Conservation (phyloP, 1,140 invertebrate genomes). For the Lepidostoma basale region DNA sequence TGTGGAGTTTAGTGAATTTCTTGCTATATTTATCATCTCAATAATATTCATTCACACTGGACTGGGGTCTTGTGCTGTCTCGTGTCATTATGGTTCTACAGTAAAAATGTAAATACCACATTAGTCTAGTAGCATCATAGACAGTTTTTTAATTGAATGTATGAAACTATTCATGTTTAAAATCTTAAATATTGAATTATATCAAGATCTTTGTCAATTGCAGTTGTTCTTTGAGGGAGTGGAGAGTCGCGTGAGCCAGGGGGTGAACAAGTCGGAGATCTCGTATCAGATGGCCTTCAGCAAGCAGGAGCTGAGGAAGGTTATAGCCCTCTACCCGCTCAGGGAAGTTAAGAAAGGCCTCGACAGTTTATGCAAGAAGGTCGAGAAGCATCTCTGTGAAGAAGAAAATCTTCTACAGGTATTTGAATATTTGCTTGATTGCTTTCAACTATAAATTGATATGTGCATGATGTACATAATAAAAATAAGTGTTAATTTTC, state of each 20-base stretch:
- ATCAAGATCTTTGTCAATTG: constrained; percentile 48
- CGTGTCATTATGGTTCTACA: too few relatives aligned
- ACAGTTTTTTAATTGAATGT: not conserved
- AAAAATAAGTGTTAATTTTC: too few relatives aligned
- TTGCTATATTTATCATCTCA: too few relatives aligned
- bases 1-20: too few relatives aligned
- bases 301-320: constrained; percentile 94
- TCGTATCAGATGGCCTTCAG: constrained; percentile 97
- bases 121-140: too few relatives aligned
- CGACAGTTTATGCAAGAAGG: constrained; percentile 94
- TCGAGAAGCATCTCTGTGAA: constrained; percentile 96
- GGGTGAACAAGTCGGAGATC: constrained; percentile 96
- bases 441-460: too few relatives aligned
- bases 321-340: constrained; percentile 94
- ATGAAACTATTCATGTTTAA: not conserved
- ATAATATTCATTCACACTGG: too few relatives aligned
- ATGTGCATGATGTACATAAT: too few relatives aligned
- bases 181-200: constrained; percentile 13
- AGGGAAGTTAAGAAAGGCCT: constrained; percentile 95
- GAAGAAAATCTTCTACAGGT: constrained; percentile 94
- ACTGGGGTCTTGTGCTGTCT: too few relatives aligned
- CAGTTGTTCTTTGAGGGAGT: constrained; percentile 95
- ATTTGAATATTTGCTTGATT: not conserved
- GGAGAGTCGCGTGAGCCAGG: constrained; percentile 86
- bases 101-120: too few relatives aligned